Evolutionary conservation across 53 echinoderm and acorn worm species (phyloP).

Genomic region (Arbacia lixula): DNA sequence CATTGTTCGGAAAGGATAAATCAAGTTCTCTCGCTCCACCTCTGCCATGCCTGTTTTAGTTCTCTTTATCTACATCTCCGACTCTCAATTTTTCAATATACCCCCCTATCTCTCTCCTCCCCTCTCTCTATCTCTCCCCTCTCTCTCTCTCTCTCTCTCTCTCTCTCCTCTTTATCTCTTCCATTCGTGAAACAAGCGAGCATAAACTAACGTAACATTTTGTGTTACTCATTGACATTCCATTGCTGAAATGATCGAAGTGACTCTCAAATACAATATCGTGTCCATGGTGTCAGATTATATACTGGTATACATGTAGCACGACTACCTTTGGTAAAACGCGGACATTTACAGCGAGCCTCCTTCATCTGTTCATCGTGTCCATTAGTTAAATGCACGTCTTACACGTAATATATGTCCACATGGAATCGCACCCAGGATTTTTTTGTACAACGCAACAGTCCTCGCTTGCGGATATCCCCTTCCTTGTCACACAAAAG

Average conservation of each 20-base stretch:
- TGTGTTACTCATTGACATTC: too few relatives aligned
- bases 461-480: too few relatives aligned
- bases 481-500: too few relatives aligned
- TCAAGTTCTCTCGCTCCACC: not conserved
- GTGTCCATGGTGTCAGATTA: not conserved
- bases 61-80: not conserved
- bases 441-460: too few relatives aligned
- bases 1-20: too few relatives aligned
- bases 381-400: too few relatives aligned
- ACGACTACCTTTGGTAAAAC: not conserved
- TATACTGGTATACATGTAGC: not conserved
- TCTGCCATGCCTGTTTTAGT: not conserved
- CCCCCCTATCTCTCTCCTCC: not conserved
- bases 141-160: not conserved
- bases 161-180: not conserved
- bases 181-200: too few relatives aligned
- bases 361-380: not conserved
- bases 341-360: not conserved
- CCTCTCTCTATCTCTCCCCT: slow-evolving; percentile 3
- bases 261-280: too few relatives aligned
- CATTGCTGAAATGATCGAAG: too few relatives aligned
- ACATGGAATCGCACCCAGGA: too few relatives aligned
- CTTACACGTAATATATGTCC: too few relatives aligned
- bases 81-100: not conserved
- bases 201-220: too few relatives aligned